These are phyloP conservation scores for Lucinisca nassula DNA, from an alignment of 2,888 invertebrate genomes.

Conservation along the genomic window DNA sequence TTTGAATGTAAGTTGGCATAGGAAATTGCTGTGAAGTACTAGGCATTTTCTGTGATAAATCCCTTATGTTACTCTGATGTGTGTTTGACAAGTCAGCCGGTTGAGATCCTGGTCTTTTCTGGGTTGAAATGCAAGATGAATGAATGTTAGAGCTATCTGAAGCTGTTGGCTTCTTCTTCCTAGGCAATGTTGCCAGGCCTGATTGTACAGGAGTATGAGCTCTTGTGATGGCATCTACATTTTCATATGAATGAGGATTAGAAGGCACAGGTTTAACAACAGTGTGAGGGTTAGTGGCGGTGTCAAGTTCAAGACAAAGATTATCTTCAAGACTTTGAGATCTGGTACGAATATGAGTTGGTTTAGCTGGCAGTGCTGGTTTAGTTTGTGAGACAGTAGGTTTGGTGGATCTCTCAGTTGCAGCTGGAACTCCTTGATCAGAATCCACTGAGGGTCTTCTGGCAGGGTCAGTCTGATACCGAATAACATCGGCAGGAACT, in stretches of 20 bases:
- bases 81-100: background rate
- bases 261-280: slow-evolving; percentile 75
- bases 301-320: slow-evolving; percentile 67
- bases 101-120: slow-evolving; percentile 57
- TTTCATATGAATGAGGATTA: slow-evolving; percentile 72
- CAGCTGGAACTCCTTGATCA: slow-evolving; percentile 57
- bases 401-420: slow-evolving; percentile 20
- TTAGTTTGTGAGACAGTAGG: slow-evolving; percentile 25
- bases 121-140: slow-evolving; percentile 45
- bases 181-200: slow-evolving; percentile 83
- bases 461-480: slow-evolving; percentile 75
- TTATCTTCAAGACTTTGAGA: slow-evolving; percentile 76
- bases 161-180: slow-evolving; percentile 74
- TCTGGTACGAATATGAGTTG: slow-evolving; percentile 64
- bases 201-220: slow-evolving; percentile 82
- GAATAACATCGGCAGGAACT: slow-evolving; percentile 81
- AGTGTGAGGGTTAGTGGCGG: slow-evolving; percentile 65
- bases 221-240: slow-evolving; percentile 69
- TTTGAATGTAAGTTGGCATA: background rate
- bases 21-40: background rate
- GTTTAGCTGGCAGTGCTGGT: slow-evolving; percentile 64
- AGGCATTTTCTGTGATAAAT: slow-evolving; percentile 6
- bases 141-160: background rate
- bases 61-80: background rate
- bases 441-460: slow-evolving; percentile 69